Evolutionary conservation across 2,113 vertebrate species (phyloP), one percentile per base, ranked within the genome.

Genomic region (Hirundichthys speculiger): DNA sequence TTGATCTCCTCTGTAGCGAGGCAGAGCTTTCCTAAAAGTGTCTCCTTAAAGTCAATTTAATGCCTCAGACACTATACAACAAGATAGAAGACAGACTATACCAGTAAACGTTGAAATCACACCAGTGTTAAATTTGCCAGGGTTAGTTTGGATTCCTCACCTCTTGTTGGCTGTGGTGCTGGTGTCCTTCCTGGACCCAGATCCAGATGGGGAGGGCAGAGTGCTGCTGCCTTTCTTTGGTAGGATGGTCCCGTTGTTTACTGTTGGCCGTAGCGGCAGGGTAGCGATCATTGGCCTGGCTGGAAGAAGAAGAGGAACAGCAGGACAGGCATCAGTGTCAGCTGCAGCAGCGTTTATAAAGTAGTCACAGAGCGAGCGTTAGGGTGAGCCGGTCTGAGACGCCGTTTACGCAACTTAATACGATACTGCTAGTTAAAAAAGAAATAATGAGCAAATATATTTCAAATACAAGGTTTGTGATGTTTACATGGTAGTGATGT

Each of bases 201-300:
- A 78, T 86, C 94, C 95, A 7, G 95, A 98, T 1, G 96, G 95
- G 24, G 96, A 97, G 13, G 96, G 95, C 57, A 98, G 93, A 64
- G 94, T 95, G 75, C 93, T 86, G 39, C 93, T 89, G 70, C 93
- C 85, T 89, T 98, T 98, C 95, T 98, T 98, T 95, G 97, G 96
- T 94, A 98, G 86, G 84, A 98, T 90, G 25, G 95, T 95, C 79
- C 96, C 98, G 38, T 98, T 98, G 93, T 96, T 98, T 69, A 99
- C 93, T 13, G 93, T 93, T 73, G 93, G 93, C 86, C 95, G 92
- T 74, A 97, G 84, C 13, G 97, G 96, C 88, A 99, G 85, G 43
- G 96, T 92, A 87, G 95, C 95, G 47, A 97, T 95, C 92, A 98
- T 93, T 0, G 96, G 96, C 90, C 97, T 94, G 79, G 94, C 97